Evolutionary conservation across 2,888 invertebrate genomes (phyloP), one percentile per base, ranked within the genome.

Genomic region (Azorinus chamasolen): DNA sequence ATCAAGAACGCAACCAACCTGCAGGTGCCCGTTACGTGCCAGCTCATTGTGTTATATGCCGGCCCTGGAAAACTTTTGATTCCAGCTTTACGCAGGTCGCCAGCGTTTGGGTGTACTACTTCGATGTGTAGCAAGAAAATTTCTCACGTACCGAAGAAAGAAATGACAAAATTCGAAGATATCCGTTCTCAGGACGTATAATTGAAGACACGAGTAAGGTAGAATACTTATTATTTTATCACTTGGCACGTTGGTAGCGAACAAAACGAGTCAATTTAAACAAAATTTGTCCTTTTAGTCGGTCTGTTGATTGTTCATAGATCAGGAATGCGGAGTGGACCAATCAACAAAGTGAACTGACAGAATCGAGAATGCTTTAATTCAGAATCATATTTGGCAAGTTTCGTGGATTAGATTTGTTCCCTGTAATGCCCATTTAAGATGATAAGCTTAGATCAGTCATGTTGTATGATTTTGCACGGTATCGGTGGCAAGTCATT

Each of bases 41-140:
- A 70, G 69, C 73, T 69, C 73, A 74, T 79, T 79, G 79, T 79
- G 65, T 70, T 79, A 41, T 45, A 48, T 59, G 58, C 27, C 27
- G 79, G 79, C 79, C 79, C 79, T 58, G 79, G 79, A 69, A 79
- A 75, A 62, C 46, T 74, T 74, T 65, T 59, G 41, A 54, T 45
- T 53, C 39, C 43, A 58, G 57, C 69, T 65, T 65, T 72, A 69
- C 64, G 77, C 57, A 72, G 72, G 64, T 75, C 55, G 68, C 58
- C 72, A 70, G 64, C 65, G 46, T 68, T 66, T 71, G 65, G 59
- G 73, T 73, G 66, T 80, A 79, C 72, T 69, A 75, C 79, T 69
- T 54, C 46, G 62, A 64, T 54, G 32, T 10, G 32, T 32, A 43
- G 37, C 45, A 62, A 58, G 62, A 53, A 51, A 59, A 51, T 27